Evolutionary conservation across 2,797 vertebrate species (phyloP).

Genomic region (Babyrousa celebensis): DNA sequence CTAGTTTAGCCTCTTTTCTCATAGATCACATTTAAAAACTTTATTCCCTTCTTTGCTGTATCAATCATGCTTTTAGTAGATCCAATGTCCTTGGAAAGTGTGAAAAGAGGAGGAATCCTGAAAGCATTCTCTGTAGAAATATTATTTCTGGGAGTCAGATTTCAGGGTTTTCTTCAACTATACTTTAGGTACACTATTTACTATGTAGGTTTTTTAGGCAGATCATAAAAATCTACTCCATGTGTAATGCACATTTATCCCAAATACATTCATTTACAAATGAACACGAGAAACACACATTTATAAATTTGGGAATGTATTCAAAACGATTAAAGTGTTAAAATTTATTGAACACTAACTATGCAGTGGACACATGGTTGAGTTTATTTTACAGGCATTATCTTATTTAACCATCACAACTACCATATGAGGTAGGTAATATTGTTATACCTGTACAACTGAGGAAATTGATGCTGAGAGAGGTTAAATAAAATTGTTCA

Average conservation of each 20-base stretch:
- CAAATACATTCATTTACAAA: neutral
- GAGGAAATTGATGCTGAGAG: neutral
- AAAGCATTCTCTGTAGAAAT: neutral
- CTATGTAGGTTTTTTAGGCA: neutral
- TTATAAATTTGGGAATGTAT: neutral
- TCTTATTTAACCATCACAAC: neutral
- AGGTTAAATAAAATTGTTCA: neutral
- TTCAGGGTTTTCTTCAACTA: neutral
- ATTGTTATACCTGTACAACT: neutral
- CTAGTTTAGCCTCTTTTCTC: neutral
- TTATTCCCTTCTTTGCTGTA: neutral
- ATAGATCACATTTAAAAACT: neutral
- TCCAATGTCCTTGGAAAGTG: neutral
- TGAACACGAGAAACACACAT: neutral
- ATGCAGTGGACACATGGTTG: neutral
- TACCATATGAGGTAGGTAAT: neutral
- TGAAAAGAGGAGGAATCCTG: neutral
- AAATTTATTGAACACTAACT: neutral
- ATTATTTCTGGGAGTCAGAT: neutral
- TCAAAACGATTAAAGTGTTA: slow-evolving; percentile 11
- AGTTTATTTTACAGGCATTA: slow-evolving; percentile 10
- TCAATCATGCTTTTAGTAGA: neutral
- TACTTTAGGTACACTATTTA: neutral
- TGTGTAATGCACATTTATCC: slow-evolving; percentile 7
- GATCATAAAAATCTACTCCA: slow-evolving; percentile 17